phyloP scores from a whole-genome alignment of 2,888 invertebrate species.

The Drosophila kanekoi region DNA sequence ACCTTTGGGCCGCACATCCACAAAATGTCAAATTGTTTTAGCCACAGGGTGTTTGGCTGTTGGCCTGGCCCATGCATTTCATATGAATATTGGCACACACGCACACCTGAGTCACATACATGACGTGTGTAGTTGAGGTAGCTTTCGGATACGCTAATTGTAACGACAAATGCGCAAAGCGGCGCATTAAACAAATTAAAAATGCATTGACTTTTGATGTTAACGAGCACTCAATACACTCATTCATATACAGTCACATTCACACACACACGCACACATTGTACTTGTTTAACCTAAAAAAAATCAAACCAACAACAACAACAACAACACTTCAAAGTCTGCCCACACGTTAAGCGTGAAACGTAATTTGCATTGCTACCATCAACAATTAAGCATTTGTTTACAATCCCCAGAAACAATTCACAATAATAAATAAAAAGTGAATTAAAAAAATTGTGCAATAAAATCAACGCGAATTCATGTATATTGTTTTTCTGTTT shows the following conservation, averaged over 20 bases:
- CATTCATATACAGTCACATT: slow-evolving; percentile 17
- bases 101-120: slow-evolving; percentile 5
- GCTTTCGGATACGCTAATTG: slow-evolving; percentile 63
- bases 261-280: slow-evolving; percentile 16
- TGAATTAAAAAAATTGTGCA: slow-evolving; percentile 16
- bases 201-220: slow-evolving; percentile 74
- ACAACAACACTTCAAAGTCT: slow-evolving; percentile 53
- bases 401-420: slow-evolving; percentile 62
- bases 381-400: slow-evolving; percentile 75
- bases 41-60: slow-evolving; percentile 24
- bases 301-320: slow-evolving; percentile 33
- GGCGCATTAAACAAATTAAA: slow-evolving; percentile 73
- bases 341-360: slow-evolving; percentile 61
- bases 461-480: slow-evolving; percentile 41
- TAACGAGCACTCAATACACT: slow-evolving; percentile 64
- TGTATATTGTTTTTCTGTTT: slow-evolving; percentile 17
- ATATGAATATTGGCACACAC: slow-evolving; percentile 44
- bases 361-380: slow-evolving; percentile 67
- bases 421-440: slow-evolving; percentile 8
- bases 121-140: slow-evolving; percentile 9
- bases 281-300: slow-evolving; percentile 71
- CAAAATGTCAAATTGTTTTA: slow-evolving; percentile 47
- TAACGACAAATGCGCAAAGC: slow-evolving; percentile 60
- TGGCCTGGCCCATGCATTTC: slow-evolving; percentile 36
- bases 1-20: slow-evolving; percentile 37